Evolutionary conservation across 2,888 invertebrate species (phyloP), one percentile per base, ranked within the genome.

Genomic region (Phaedon cochleariae): DNA sequence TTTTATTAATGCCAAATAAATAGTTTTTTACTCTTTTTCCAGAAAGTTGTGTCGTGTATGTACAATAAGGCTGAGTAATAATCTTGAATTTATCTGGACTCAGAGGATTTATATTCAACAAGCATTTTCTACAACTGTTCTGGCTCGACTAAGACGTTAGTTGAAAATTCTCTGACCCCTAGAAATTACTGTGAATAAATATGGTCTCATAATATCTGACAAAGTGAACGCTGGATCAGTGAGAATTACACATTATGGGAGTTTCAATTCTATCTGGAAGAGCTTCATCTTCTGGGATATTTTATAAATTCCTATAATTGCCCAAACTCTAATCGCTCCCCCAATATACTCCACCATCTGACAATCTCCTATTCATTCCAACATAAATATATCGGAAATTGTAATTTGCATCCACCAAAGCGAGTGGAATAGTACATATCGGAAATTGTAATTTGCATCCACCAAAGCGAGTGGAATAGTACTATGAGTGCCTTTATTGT

Each of bases 181-280:
- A 2, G 65, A 58, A 31, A 72, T 57, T 26, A 57, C 59, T 26
- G 64, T 61, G 1, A 67, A 48, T 26, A 76, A 68, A 68, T 68
- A 77, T 12, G 78, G 78, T 67, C 78, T 79, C 59, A 74, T 54
- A 58, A 77, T 71, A 55, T 72, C 46, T 51, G 65, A 69, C 29
- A 78, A 49, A 17, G 75, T 64, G 69, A 79, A 79, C 21, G 76
- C 77, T 53, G 74, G 72, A 71, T 79, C 77, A 9, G 74, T 75
- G 20, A 78, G 71, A 34, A 75, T 72, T 3, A 76, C 74, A 71
- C 70, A 26, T 72, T n/a, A 75, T 75, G 4, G 71, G 45, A 20
- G 64, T 61, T 60, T 54, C 65, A 12, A 59, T 60, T 53, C 71
- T 66, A 18, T 67, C 65, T 21, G 76, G 74, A 41, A 76, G 58